Percentiles rank a stretch among this genome's conserved stretches.
Evolutionary conservation across 2,797 vertebrate species (phyloP).

Genomic region (Falco novaeseelandiae): DNA sequence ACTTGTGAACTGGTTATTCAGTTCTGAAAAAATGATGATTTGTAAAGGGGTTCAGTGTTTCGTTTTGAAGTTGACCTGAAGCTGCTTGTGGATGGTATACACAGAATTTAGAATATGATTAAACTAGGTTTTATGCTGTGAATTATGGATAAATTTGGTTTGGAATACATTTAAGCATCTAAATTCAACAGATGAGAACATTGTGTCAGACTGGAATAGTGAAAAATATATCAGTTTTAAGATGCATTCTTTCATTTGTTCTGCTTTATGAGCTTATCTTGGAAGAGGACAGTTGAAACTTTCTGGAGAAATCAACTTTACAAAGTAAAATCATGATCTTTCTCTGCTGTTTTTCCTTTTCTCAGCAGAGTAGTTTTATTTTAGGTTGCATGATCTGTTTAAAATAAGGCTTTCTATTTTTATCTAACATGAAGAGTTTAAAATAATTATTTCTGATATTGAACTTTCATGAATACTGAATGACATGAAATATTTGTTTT

Average conservation of each 20-base stretch:
- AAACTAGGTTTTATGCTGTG: slow-evolving; percentile 20
- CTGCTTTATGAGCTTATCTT: background rate
- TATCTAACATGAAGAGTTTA: slow-evolving; percentile 13
- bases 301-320: slow-evolving; percentile 17
- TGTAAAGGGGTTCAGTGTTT: slow-evolving; percentile 74
- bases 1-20: slow-evolving; percentile 75
- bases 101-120: background rate
- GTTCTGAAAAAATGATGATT: slow-evolving; percentile 78
- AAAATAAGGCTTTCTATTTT: background rate
- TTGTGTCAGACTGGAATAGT: background rate
- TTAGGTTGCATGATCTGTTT: background rate
- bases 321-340: background rate
- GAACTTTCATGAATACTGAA: slow-evolving; percentile 5
- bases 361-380: slow-evolving; percentile 26
- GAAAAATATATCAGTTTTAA: background rate
- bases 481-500: background rate
- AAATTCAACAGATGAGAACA: slow-evolving; percentile 20
- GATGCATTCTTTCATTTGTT: background rate
- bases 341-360: slow-evolving; percentile 42
- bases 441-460: slow-evolving; percentile 31
- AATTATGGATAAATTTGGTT: slow-evolving; percentile 20
- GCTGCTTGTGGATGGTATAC: slow-evolving; percentile 57
- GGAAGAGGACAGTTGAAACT: background rate
- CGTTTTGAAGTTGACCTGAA: slow-evolving; percentile 65
- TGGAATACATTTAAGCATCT: slow-evolving; percentile 3